These are phyloP conservation scores for Anagrus nilaparvatae DNA, from an alignment of 1,140 invertebrate genomes.

Conservation along the genomic window DNA sequence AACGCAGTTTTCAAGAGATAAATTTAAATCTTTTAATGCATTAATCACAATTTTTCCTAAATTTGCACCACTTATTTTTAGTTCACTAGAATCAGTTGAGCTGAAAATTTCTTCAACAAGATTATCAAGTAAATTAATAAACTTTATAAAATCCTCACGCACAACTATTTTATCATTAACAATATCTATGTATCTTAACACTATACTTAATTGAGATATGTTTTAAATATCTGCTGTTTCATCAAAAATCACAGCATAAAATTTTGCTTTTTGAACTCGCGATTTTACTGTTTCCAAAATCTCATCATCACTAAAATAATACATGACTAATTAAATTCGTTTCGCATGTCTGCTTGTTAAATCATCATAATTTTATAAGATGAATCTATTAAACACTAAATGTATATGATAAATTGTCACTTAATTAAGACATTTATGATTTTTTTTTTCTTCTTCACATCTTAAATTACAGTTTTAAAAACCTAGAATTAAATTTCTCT, in stretches of 20 bases:
- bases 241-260: constrained; percentile 21
- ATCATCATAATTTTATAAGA: constrained; percentile 19
- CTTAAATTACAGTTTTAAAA: no score
- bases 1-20: constrained; percentile 18
- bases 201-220: constrained; percentile 19
- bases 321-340: constrained; percentile 18
- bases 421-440: no score
- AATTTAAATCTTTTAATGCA: constrained; percentile 14
- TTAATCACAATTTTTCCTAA: constrained; percentile 15
- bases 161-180: constrained; percentile 11
- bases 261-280: constrained; percentile 10
- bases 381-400: no score
- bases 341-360: constrained; percentile 19
- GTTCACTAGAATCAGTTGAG: neutral
- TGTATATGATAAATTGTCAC: no score
- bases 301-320: constrained; percentile 17
- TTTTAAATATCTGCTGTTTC: constrained; percentile 23
- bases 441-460: no score
- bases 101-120: constrained; percentile 1
- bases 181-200: constrained; percentile 18
- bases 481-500: no score
- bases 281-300: constrained; percentile 18
- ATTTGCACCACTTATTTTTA: constrained; percentile 10
- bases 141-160: constrained; percentile 21
- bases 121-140: constrained; percentile 17